These are phyloP conservation scores for Forbesichthys agassizii DNA, from an alignment of 2,113 vertebrate species.

Conservation along the genomic window DNA sequence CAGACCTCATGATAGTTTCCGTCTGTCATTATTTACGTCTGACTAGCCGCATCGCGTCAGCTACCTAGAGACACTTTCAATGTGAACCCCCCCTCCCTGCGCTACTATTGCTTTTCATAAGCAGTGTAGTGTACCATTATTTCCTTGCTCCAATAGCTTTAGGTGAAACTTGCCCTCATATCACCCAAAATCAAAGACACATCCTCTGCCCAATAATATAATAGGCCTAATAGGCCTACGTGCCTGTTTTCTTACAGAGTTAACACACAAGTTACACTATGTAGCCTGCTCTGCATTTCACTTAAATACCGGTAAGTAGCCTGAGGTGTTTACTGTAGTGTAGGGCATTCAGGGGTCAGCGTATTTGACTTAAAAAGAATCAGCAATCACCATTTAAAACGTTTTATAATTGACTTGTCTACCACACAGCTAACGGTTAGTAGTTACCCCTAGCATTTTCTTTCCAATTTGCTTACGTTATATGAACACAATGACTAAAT, in stretches of 20 bases:
- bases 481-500: constrained; percentile 29
- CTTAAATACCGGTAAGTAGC: constrained; percentile 54
- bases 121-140: constrained; percentile 88
- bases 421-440: constrained; percentile 29
- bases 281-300: constrained; percentile 52
- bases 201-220: constrained; percentile 81
- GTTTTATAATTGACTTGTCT: constrained; percentile 30
- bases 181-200: constrained; percentile 90
- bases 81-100: constrained; percentile 81
- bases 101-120: constrained; percentile 83
- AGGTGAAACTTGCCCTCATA: constrained; percentile 91
- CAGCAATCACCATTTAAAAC: constrained; percentile 40
- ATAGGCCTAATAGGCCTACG: constrained; percentile 40
- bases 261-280: constrained; percentile 60
- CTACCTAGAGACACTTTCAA: constrained; percentile 93
- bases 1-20: constrained; percentile 99
- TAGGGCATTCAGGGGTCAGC: constrained; percentile 11
- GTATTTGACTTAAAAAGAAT: constrained; percentile 13
- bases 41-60: constrained; percentile 99
- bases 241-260: constrained; percentile 79
- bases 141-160: constrained; percentile 97
- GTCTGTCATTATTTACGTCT: constrained; percentile 99
- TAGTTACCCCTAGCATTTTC: constrained; percentile 11
- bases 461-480: constrained; percentile 12
- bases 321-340: too few relatives aligned